These are phyloP conservation scores for Phocoena phocoena DNA, from an alignment of 2,113 vertebrate genomes.

Conservation along the genomic window DNA sequence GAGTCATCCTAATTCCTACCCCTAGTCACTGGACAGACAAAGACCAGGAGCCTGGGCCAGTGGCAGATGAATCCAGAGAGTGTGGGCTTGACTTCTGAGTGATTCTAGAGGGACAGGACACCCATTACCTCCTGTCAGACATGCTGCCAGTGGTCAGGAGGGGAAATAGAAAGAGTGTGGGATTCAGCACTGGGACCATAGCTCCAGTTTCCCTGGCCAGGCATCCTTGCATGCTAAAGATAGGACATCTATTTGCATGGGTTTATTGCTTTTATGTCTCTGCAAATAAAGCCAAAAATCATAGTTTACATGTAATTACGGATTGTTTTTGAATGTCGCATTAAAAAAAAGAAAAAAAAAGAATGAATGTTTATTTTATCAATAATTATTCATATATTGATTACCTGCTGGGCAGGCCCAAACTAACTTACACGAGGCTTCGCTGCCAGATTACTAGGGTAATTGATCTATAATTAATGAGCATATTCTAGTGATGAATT, in stretches of 20 bases:
- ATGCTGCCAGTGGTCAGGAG: background rate
- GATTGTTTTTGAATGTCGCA: background rate
- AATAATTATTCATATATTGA: background rate
- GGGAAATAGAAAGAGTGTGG: background rate
- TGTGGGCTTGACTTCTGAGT: background rate
- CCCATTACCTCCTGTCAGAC: fast-evolving
- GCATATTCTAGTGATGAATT: constrained; percentile 28
- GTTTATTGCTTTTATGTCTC: constrained; percentile 5
- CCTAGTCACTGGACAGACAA: background rate
- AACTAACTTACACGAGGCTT: background rate
- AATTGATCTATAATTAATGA: constrained; percentile 14
- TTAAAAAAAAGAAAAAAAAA: background rate
- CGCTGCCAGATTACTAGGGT: constrained; percentile 35
- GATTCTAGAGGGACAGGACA: background rate
- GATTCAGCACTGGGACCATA: background rate
- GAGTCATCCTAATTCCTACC: background rate
- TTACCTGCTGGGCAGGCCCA: background rate
- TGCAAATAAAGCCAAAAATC: background rate
- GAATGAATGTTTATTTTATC: background rate
- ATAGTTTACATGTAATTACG: background rate
- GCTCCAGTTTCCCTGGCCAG: background rate
- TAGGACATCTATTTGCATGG: background rate
- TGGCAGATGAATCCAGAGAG: background rate
- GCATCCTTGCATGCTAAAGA: background rate
- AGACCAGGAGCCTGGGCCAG: background rate